Percentiles rank a stretch among this genome's conserved stretches.
Evolutionary conservation across 2,113 vertebrate species (phyloP).

Genomic region (Arizona elegans): DNA sequence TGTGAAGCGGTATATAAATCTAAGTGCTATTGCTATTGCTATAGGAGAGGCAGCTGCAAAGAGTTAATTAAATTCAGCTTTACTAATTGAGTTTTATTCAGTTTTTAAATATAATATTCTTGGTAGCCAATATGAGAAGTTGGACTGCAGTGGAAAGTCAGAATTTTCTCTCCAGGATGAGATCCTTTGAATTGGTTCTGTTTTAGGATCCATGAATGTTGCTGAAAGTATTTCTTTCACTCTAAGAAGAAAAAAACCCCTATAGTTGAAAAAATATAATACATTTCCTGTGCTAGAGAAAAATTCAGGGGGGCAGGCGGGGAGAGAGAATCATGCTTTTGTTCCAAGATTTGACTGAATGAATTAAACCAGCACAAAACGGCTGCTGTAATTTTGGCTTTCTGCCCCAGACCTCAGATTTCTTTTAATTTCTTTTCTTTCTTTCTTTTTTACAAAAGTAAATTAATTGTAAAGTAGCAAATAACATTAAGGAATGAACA

Average conservation of each 20-base stretch:
- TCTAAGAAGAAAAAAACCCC: neutral
- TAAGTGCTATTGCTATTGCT: too few relatives aligned
- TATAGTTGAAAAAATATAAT: neutral
- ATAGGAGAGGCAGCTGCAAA: neutral
- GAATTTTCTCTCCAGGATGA: neutral
- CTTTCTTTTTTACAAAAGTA: conserved; percentile 60
- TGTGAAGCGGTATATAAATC: too few relatives aligned
- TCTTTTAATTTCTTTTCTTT: conserved; percentile 58
- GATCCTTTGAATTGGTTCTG: neutral
- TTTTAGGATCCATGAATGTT: neutral
- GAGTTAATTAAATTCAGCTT: neutral
- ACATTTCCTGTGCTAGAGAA: conserved; percentile 59
- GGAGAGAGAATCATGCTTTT: conserved; percentile 64
- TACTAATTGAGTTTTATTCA: neutral
- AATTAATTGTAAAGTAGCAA: conserved; percentile 54
- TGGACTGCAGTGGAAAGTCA: neutral
- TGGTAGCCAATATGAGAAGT: neutral
- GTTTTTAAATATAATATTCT: neutral
- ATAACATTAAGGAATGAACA: conserved; percentile 42
- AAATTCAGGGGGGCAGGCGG: conserved; percentile 16
- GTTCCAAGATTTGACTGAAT: conserved; percentile 59
- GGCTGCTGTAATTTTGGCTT: conserved; percentile 56
- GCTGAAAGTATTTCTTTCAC: neutral
- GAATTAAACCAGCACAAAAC: conserved; percentile 34
- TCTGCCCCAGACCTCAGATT: conserved; percentile 62